Evolutionary conservation across 2,113 vertebrate species (phyloP).

Genomic region (Parus major): DNA sequence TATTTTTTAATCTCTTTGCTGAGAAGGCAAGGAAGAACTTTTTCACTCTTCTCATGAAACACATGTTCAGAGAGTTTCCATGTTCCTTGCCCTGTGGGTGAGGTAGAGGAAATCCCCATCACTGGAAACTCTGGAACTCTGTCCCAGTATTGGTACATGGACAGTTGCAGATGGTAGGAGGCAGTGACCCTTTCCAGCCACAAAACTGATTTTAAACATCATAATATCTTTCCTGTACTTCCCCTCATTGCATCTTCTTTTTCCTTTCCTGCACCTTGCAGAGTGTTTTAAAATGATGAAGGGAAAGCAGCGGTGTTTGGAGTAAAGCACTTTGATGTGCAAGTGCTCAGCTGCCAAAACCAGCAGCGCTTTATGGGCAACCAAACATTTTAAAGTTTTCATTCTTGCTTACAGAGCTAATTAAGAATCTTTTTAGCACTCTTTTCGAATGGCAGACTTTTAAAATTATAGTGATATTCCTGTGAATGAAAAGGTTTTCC

Average conservation of each 20-base stretch:
- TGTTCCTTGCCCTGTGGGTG: background rate
- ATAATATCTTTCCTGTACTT: background rate
- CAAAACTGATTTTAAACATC: background rate
- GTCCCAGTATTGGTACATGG: accelerated
- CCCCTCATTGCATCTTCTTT: background rate
- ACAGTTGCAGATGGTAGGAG: background rate
- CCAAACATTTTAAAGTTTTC: background rate
- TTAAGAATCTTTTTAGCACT: background rate
- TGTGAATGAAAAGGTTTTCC: background rate
- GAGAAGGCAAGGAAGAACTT: background rate
- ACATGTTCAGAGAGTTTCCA: background rate
- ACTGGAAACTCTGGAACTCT: background rate
- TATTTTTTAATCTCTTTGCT: background rate
- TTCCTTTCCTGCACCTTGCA: background rate
- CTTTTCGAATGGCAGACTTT: background rate
- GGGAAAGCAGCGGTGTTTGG: background rate
- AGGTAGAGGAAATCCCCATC: background rate
- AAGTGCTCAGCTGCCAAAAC: constrained; percentile 5
- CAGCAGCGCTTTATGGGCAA: background rate
- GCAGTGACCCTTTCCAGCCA: background rate
- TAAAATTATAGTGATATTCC: background rate
- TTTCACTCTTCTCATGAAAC: background rate
- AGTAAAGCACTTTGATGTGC: background rate
- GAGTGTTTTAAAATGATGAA: background rate
- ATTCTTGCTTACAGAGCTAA: constrained; percentile 39